Base-by-base conservation (phyloP, 1,140 invertebrate species). In the Drosophila kurseongensis region DNA sequence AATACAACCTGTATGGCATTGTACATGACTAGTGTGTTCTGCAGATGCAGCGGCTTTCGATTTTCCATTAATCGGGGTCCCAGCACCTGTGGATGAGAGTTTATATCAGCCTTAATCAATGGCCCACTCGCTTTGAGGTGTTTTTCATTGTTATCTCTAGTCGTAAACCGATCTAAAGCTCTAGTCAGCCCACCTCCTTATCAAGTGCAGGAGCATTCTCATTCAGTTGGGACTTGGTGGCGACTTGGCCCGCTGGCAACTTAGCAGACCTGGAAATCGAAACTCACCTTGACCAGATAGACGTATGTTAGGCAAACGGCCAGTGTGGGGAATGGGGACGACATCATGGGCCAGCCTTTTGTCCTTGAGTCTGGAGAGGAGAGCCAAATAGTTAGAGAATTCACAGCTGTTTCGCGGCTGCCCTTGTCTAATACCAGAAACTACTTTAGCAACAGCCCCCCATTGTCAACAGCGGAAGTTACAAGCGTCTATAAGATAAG, bases 51-150 rank as follows among this genome's bases (percentile, higher is more conserved):
- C 4, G 97, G 96, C 93, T 97, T 95, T 78, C 97, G 94, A 90
- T 97, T 95, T 92, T 97, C 95, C 97, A 98, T 98, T 51, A 96
- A 92, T 84, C 95, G 95, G 48, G 97, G 97, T 10, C 97, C 97
- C 56, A 94, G 69, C 71, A 94, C 93, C 94, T 94, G 91, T n/a
- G 85, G 93, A 67, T 10, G 0, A 40, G 8, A 14, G 29, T 10
- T 40, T 23, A 1, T 45, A 48, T 42, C 29, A 58, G 56, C 29
- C 4, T 42, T 41, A 47, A 41, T 47, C 29, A 55, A 65, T 72
- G 29, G 35, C 16, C 54, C 10, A 41, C 32, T 13, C 41, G 38
- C 45, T 51, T 47, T 40, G 4, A 7, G 9, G 42, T 29, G 4
- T 29, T 29, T 5, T n/a, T 16, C 14, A 29, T 38, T 57, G 40